phyloP scores from a whole-genome alignment of 2,797 vertebrate genomes.

The Pseudopleuronectes americanus region DNA sequence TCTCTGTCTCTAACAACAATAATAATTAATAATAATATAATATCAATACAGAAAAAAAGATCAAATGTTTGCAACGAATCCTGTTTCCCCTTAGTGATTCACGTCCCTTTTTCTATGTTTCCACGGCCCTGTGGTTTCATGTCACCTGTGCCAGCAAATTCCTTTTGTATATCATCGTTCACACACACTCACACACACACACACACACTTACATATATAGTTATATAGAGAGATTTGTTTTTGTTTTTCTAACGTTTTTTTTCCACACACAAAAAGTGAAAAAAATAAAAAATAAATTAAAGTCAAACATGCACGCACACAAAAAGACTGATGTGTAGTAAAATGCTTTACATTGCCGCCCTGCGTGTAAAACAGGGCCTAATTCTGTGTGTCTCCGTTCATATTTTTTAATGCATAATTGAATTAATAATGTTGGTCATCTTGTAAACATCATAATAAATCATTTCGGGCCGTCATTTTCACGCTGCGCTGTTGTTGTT shows the following conservation, averaged over 20 bases:
- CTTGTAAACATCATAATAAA: slow-evolving; percentile 91
- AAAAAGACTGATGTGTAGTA: slow-evolving; percentile 90
- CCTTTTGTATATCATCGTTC: slow-evolving; percentile 80
- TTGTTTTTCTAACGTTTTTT: slow-evolving; percentile 78
- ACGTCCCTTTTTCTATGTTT: slow-evolving; percentile 77
- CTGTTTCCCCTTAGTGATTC: slow-evolving; percentile 81
- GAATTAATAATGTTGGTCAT: slow-evolving; percentile 91
- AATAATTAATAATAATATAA: slow-evolving; percentile 61
- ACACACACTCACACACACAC: slow-evolving; percentile 56
- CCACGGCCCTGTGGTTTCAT: slow-evolving; percentile 73
- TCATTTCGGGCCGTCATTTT: slow-evolving; percentile 84
- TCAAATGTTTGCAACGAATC: slow-evolving; percentile 80
- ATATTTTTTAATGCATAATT: slow-evolving; percentile 89
- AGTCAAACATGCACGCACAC: slow-evolving; percentile 90
- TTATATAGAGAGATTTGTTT: slow-evolving; percentile 86
- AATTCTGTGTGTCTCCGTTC: slow-evolving; percentile 83
- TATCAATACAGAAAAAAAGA: slow-evolving; percentile 75
- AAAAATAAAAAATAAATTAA: slow-evolving; percentile 87
- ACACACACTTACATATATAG: slow-evolving; percentile 83
- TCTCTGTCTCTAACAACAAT: slow-evolving; percentile 74
- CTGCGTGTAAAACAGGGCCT: slow-evolving; percentile 83
- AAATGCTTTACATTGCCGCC: slow-evolving; percentile 88
- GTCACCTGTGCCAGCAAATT: slow-evolving; percentile 75
- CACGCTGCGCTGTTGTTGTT: slow-evolving; percentile 65
- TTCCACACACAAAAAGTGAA: slow-evolving; percentile 86